Conservation (phyloP, 2,797 vertebrate species). For the Erethizon dorsatum region DNA sequence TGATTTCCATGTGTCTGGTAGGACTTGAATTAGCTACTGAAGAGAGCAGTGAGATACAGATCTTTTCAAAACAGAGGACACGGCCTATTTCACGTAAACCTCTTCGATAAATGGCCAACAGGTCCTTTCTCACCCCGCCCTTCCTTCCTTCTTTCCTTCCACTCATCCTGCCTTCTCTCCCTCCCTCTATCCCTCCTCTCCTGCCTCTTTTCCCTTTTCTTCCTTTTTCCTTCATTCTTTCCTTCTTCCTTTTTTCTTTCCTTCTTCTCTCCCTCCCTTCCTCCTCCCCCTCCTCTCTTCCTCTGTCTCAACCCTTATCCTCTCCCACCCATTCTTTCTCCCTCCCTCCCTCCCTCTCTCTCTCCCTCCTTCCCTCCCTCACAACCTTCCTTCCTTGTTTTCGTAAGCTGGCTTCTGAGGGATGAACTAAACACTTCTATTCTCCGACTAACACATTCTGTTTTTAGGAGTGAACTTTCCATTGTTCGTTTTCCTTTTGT, state of each 20-base stretch:
- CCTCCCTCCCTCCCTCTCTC: neutral
- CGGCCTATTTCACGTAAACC: neutral
- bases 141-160: fast-evolving
- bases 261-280: neutral
- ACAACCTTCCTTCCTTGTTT: neutral
- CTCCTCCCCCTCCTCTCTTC: fast-evolving
- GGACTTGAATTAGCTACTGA: slow-evolving; percentile 44
- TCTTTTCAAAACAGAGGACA: neutral
- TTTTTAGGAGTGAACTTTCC: slow-evolving; percentile 1
- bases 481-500: slow-evolving; percentile 2
- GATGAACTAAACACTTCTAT: neutral
- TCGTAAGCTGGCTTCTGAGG: neutral
- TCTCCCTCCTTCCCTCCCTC: neutral
- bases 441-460: neutral
- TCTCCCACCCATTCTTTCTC: neutral
- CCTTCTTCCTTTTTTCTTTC: fast-evolving
- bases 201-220: neutral
- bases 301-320: fast-evolving
- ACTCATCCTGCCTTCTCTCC: fast-evolving
- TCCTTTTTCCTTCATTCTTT: no score
- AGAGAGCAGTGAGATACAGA: neutral
- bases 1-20: slow-evolving; percentile 35
- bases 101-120: neutral
- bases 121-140: neutral
- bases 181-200: neutral